Conservation (phyloP, 1,140 invertebrate genomes). For the Cotesia vestalis region DNA sequence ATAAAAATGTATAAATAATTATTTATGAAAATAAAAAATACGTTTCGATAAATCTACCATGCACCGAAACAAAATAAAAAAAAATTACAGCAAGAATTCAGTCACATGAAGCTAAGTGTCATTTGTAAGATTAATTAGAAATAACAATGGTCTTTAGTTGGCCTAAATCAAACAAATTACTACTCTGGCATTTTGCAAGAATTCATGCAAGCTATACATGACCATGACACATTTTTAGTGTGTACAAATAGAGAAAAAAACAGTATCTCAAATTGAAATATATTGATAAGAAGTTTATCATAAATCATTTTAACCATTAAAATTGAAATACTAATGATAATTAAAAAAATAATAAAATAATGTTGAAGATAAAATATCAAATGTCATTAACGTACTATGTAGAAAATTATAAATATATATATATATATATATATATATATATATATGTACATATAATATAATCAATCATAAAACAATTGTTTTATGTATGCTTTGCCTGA, state of each 20-base stretch:
- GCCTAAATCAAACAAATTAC: constrained; percentile 35
- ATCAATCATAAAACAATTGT: constrained; percentile 30
- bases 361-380: neutral
- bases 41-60: neutral
- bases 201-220: neutral
- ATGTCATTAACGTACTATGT: constrained; percentile 13
- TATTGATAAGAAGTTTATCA: neutral
- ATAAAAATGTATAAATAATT: neutral
- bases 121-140: constrained; percentile 15
- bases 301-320: neutral
- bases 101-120: constrained; percentile 9
- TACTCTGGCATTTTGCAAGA: neutral
- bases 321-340: constrained; percentile 14
- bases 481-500: constrained; percentile 39
- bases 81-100: constrained; percentile 9
- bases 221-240: constrained; percentile 23
- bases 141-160: constrained; percentile 22
- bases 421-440: too few relatives aligned
- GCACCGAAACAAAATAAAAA: neutral
- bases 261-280: neutral
- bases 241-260: constrained; percentile 23
- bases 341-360: constrained; percentile 19
- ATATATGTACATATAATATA: constrained; percentile 29
- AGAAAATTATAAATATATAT: constrained; percentile 32
- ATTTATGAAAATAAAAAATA: constrained; percentile 19